Evolutionary conservation across 2,113 vertebrate genomes (phyloP), one percentile per base, ranked within the genome.

Genomic region (Cathartes aura): DNA sequence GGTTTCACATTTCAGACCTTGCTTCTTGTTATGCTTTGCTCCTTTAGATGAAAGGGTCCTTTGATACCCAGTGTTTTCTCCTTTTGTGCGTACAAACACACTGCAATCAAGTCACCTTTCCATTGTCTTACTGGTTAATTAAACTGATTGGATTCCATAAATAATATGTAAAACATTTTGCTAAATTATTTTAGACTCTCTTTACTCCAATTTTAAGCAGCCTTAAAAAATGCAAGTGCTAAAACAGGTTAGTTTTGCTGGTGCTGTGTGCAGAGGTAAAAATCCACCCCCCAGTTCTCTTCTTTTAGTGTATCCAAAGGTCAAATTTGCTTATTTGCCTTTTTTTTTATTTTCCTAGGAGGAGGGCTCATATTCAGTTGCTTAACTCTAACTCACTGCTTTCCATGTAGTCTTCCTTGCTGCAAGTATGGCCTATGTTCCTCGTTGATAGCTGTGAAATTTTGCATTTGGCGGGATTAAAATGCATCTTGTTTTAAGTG

Each of bases 271-370:
- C 75, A 78, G 76, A 81, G 63, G 38, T 87, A 91, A 94, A 83
- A 94, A 83, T 58, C 36, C 40, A 53, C 50, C 26, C 52, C 3
- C 20, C 4, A 15, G 1, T 86, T 82, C 34, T 81, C 72, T 89
- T 90, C 47, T 89, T 92, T 82, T 68, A 68, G 50, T 29, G 42
- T 76, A 81, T 87, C 47, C 67, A 89, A 95, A 91, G 80, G 89
- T 84, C 72, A 78, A 4, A 64, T 90, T 85, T 60, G 9, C 30
- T 75, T 90, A 23, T 68, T 80, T 94, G 32, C 12, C 11, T 27
- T 17, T 26, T 78, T 42, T 48, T n/a, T 63, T 17, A 15, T 47
- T 60, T 87, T 70, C 21, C 40, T 66, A 62, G 67, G 84, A 74
- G 5, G 10, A 80, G 30, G 16, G 32, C 43, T 90, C 26, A 12